phyloP scores from a whole-genome alignment of 2,113 vertebrate genomes.

The Falcunculus frontatus region DNA sequence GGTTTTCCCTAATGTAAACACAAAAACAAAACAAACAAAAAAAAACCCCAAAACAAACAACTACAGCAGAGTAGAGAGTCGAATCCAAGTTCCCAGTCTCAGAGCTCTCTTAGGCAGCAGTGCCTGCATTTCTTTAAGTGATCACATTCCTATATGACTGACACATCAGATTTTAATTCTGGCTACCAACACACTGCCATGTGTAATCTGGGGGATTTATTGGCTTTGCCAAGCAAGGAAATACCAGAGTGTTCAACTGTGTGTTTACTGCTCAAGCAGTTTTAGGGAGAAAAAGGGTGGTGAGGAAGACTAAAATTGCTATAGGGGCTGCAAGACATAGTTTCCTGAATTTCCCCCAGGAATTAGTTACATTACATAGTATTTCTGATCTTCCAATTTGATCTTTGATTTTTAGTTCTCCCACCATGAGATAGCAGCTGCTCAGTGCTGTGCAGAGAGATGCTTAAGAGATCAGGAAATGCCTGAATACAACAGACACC shows the following conservation, averaged over 20 bases:
- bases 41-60: neutral
- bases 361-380: neutral
- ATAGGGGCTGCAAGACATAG: neutral
- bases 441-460: neutral
- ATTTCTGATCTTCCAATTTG: neutral
- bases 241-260: neutral
- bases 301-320: neutral
- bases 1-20: neutral
- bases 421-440: neutral
- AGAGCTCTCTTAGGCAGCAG: neutral
- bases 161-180: neutral
- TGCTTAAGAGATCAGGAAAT: neutral
- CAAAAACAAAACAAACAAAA: neutral
- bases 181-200: neutral
- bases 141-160: neutral
- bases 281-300: neutral
- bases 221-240: neutral
- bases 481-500: neutral
- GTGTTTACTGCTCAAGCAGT: neutral
- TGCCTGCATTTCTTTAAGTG: neutral
- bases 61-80: neutral
- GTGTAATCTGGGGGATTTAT: neutral
- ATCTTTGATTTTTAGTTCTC: neutral
- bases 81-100: neutral
- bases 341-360: neutral